A percentile compares a stretch with the other conserved stretches of the same genome.
phyloP scores from a whole-genome alignment of 1,140 invertebrate genomes.

The Rhyzopertha dominica region DNA sequence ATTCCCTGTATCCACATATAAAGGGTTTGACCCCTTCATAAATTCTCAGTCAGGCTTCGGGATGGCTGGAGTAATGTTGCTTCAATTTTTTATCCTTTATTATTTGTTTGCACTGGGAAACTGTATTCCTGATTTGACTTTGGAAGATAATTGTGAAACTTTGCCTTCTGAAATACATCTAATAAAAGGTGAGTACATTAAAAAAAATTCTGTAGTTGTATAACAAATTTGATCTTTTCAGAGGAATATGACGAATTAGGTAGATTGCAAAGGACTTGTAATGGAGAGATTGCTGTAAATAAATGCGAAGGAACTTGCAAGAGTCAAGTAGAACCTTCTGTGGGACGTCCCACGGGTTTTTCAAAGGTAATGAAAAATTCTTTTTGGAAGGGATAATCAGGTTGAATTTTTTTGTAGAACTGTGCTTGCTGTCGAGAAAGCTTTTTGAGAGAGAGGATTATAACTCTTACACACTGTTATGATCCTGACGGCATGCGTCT shows the following conservation, averaged over 20 bases:
- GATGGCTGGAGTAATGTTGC: no score
- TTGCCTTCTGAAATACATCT: conserved; percentile 74
- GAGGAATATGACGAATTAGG: conserved; percentile 85
- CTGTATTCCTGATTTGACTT: no score
- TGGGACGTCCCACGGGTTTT: conserved; percentile 81
- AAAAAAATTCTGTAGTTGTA: conserved; percentile 1
- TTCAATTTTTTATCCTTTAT: no score
- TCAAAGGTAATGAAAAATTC: conserved; percentile 61
- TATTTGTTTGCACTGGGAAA: no score
- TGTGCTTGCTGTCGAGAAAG: conserved; percentile 88
- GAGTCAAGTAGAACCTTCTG: conserved; percentile 86
- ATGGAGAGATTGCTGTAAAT: conserved; percentile 77
- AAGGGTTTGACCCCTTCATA: no score
- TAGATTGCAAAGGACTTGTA: conserved; percentile 73
- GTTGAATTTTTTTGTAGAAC: conserved; percentile 56
- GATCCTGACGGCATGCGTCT: conserved; percentile 77
- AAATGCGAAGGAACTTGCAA: conserved; percentile 87
- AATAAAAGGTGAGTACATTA: conserved; percentile 59
- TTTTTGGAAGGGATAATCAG: background rate
- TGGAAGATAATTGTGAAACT: conserved; percentile 68
- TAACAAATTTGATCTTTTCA: conserved; percentile 43
- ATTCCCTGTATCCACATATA: no score
- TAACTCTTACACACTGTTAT: conserved; percentile 80
- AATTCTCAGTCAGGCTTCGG: no score
- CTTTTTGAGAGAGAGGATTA: conserved; percentile 69